Evolutionary conservation across 2,113 vertebrate genomes (phyloP).

Genomic region (Hystrix cristata): DNA sequence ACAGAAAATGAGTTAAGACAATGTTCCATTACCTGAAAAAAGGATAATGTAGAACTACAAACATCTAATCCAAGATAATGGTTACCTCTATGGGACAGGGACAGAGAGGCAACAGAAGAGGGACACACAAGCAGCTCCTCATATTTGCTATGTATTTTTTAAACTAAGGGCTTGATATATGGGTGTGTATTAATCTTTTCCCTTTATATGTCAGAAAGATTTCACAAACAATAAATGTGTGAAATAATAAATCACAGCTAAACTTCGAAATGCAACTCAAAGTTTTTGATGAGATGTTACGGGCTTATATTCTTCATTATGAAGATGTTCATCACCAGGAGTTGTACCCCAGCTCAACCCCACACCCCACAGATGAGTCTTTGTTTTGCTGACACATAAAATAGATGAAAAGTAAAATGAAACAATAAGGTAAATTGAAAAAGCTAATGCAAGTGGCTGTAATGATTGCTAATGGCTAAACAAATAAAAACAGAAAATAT

Average conservation of each 20-base stretch:
- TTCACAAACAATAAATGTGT: neutral
- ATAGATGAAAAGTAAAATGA: neutral
- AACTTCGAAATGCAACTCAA: neutral
- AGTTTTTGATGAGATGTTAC: neutral
- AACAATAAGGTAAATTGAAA: neutral
- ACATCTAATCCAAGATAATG: neutral
- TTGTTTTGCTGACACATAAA: neutral
- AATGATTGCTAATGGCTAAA: neutral
- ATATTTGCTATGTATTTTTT: neutral
- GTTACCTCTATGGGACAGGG: neutral
- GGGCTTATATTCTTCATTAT: neutral
- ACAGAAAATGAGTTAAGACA: neutral
- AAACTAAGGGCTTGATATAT: neutral
- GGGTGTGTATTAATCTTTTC: neutral
- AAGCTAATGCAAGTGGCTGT: neutral
- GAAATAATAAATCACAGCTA: neutral
- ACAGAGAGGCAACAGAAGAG: neutral
- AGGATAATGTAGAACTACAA: neutral
- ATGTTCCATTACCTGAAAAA: neutral
- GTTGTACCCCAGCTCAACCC: neutral
- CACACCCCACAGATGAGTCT: neutral
- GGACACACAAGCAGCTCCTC: neutral
- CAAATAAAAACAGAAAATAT: neutral
- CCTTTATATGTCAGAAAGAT: slow-evolving; percentile 41
- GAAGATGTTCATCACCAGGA: neutral